Evolutionary conservation across 2,888 invertebrate species (phyloP).

Genomic region (Periphyllus acericola): DNA sequence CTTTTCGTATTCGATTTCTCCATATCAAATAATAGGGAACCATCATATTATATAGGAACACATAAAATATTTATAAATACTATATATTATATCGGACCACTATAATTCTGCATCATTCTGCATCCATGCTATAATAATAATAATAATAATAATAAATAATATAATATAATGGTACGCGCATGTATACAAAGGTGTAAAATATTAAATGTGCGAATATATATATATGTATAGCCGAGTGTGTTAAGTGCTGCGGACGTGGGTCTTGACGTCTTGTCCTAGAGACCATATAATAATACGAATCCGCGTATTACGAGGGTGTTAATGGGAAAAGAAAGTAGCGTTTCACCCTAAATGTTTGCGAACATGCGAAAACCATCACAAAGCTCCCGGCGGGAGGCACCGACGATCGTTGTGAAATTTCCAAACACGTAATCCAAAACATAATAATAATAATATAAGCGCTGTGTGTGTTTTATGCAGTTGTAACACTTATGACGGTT

Average conservation of each 20-base stretch:
- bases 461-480: not conserved
- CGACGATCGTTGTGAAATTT: constrained; percentile 33
- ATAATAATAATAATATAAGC: not conserved
- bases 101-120: not conserved
- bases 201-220: not conserved
- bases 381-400: constrained; percentile 47
- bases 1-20: no score
- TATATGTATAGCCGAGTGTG: not conserved
- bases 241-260: constrained; percentile 31
- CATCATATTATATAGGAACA: no score
- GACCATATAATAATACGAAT: constrained; percentile 30
- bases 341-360: constrained; percentile 32
- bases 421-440: constrained; percentile 20
- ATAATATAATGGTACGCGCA: not conserved
- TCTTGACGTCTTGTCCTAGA: constrained; percentile 37
- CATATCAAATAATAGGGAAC: no score
- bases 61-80: no score
- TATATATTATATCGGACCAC: no score
- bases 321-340: constrained; percentile 48
- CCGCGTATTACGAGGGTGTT: constrained; percentile 42
- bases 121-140: not conserved
- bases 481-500: not conserved
- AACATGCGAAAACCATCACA: constrained; percentile 59
- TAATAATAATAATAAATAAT: not conserved
- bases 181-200: not conserved